A percentile compares a stretch with the other conserved stretches of the same genome.
Evolutionary conservation across 2,113 vertebrate genomes (phyloP).

Genomic region (Cyprinodon tularosa): DNA sequence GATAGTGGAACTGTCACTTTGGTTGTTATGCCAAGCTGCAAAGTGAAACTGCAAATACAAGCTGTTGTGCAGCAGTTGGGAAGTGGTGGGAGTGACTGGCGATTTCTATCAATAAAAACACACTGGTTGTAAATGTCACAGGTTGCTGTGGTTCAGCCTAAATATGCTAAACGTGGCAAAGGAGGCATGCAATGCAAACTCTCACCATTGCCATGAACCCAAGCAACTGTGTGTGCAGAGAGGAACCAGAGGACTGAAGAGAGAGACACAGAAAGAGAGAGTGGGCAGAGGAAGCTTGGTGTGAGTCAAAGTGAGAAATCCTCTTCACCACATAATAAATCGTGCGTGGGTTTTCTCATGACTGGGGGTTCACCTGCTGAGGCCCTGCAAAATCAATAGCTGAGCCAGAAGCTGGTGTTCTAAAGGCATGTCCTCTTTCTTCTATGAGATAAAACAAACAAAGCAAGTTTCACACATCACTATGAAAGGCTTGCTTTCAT

Average conservation of each 20-base stretch:
- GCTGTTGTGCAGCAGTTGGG: conserved; percentile 46
- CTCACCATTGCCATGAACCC: conserved; percentile 19
- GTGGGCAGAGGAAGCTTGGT: conserved; percentile 73
- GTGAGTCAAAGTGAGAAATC: conserved; percentile 81
- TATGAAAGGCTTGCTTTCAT: conserved; percentile 9
- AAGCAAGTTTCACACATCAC: conserved; percentile 12
- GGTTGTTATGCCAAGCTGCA: conserved; percentile 27
- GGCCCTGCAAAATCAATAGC: conserved; percentile 63
- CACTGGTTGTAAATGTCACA: conserved; percentile 63
- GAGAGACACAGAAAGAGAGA: conserved; percentile 43
- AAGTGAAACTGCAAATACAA: conserved; percentile 50
- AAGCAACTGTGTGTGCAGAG: conserved; percentile 11
- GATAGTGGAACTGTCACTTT: conserved; percentile 21
- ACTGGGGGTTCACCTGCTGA: conserved; percentile 71
- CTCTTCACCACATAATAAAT: conserved; percentile 70
- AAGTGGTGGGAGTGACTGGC: conserved; percentile 60
- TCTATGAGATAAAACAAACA: conserved; percentile 37
- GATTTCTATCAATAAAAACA: conserved; percentile 61
- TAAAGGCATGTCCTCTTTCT: conserved; percentile 34
- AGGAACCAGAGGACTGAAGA: conserved; percentile 8
- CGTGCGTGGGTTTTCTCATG: conserved; percentile 71
- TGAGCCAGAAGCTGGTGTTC: conserved; percentile 34
- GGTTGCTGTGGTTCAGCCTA: conserved; percentile 42
- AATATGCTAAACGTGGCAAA: conserved; percentile 31
- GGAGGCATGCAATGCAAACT: conserved; percentile 5